Percentiles rank a stretch among this genome's conserved stretches.
phyloP scores from a whole-genome alignment of 2,797 vertebrate genomes.

The Myiotriccus ornatus region DNA sequence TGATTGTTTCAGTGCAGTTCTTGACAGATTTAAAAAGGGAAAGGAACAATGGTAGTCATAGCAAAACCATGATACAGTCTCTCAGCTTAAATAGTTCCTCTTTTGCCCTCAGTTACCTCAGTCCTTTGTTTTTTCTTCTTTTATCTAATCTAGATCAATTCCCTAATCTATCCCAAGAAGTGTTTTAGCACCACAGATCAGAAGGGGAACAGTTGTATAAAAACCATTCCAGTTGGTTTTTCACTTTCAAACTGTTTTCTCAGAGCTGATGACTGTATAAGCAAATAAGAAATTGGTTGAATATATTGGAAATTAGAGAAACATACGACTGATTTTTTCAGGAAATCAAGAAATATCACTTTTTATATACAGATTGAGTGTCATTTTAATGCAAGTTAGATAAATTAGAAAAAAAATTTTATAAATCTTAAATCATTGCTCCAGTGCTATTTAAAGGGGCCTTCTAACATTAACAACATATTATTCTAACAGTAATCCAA shows the following conservation, averaged over 20 bases:
- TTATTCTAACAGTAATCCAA: background rate
- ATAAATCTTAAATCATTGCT: background rate
- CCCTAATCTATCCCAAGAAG: background rate
- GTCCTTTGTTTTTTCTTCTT: background rate
- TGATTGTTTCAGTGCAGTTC: background rate
- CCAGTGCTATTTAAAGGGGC: background rate
- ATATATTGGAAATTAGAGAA: background rate
- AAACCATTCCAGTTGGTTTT: background rate
- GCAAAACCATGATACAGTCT: background rate
- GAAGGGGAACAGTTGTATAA: background rate
- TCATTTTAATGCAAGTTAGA: background rate
- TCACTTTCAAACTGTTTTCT: background rate
- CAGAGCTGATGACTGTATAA: background rate
- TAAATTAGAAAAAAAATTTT: background rate
- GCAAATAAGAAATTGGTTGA: background rate
- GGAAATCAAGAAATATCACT: background rate
- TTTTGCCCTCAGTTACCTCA: background rate
- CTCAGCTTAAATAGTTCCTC: background rate
- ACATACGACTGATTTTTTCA: background rate
- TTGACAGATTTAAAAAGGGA: background rate
- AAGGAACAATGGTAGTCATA: background rate
- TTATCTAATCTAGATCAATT: background rate
- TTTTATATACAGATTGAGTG: background rate
- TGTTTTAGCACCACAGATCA: background rate
- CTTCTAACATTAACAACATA: background rate